phyloP scores from a whole-genome alignment of 2,113 vertebrate species.

The Orientallactaga bullata region DNA sequence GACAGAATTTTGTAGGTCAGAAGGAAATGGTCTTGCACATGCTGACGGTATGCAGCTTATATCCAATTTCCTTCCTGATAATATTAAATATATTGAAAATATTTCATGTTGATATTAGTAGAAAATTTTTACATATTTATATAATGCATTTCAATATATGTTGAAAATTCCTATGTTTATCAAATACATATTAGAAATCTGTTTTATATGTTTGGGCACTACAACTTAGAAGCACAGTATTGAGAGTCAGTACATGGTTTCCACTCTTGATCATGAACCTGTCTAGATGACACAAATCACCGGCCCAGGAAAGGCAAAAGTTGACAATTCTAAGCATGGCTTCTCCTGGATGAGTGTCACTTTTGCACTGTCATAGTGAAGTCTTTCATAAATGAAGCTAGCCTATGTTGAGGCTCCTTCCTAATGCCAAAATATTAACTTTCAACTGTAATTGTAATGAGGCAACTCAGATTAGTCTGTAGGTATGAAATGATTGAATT shows the following conservation, averaged over 20 bases:
- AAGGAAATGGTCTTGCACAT: slow-evolving; percentile 16
- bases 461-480: background rate
- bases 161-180: background rate
- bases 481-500: background rate
- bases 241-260: background rate
- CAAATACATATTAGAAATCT: background rate
- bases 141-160: background rate
- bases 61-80: background rate
- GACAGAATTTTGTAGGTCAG: background rate
- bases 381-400: background rate
- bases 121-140: background rate
- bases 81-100: background rate
- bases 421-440: background rate
- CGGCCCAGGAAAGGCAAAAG: background rate
- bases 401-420: background rate
- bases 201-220: background rate
- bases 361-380: background rate
- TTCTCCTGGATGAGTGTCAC: background rate
- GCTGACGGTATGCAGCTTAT: background rate
- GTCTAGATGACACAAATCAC: background rate
- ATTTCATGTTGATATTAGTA: background rate
- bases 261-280: background rate
- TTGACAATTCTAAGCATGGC: background rate
- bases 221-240: too few relatives aligned
- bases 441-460: slow-evolving; percentile 10